phyloP scores from a whole-genome alignment of 2,797 vertebrate genomes.

The Buphagus erythrorhynchus region DNA sequence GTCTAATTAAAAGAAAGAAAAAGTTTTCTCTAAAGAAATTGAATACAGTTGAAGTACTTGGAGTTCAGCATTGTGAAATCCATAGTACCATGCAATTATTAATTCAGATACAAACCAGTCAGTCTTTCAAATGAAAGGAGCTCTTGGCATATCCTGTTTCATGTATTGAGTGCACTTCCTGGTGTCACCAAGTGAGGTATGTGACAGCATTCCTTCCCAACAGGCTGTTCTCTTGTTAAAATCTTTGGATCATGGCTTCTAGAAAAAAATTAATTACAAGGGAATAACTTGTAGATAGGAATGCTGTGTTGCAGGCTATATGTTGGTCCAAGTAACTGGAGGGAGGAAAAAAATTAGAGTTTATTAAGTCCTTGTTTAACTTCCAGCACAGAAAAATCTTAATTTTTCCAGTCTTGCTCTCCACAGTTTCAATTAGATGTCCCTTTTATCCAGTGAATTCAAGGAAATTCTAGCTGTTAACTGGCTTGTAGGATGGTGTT shows the following conservation, averaged over 20 bases:
- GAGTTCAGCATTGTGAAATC: not conserved
- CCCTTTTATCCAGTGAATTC: not conserved
- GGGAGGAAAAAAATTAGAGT: not conserved
- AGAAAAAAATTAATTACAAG: not conserved
- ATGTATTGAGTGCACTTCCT: rapidly evolving
- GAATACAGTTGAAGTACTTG: not conserved
- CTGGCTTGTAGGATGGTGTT: not conserved
- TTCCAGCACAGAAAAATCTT: not conserved
- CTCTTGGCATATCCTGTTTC: not conserved
- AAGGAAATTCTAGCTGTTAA: not conserved
- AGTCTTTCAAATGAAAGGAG: not conserved
- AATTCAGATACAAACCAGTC: not conserved
- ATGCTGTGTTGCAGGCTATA: not conserved
- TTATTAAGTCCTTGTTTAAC: not conserved
- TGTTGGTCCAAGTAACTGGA: not conserved
- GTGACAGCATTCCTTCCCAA: not conserved
- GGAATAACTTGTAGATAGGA: not conserved
- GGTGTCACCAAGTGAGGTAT: not conserved
- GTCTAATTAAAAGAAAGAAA: not conserved
- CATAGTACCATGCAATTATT: not conserved
- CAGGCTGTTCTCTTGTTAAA: not conserved
- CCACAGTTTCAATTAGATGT: not conserved
- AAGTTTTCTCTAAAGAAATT: not conserved
- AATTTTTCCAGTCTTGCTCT: not conserved
- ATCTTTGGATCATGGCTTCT: not conserved